Evolutionary conservation across 2,888 invertebrate genomes (phyloP), one percentile per base, ranked within the genome.

Genomic region (Cordylochernes scorpioides): DNA sequence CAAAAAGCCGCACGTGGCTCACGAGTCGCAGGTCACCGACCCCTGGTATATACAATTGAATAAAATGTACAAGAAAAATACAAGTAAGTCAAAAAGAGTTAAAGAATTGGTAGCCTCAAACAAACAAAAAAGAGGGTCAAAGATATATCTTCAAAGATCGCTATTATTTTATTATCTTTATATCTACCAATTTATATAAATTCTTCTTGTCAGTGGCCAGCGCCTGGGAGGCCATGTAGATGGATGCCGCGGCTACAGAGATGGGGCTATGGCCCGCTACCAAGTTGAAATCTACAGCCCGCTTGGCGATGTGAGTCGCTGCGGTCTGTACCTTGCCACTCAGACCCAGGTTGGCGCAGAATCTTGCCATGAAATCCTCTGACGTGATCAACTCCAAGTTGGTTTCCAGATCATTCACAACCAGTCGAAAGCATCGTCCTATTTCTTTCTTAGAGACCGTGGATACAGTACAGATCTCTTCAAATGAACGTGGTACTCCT

Each of bases 391-490:
- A 66, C 49, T 91, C 88, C 5, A 97, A 86, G 17, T 78, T 88
- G 0, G 94, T 97, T 52, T 91, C 86, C 29, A 97, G 58, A 0
- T 82, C 86, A 52, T 88, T 88, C 21, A 94, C 59, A 35, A 97
- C 97, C 24, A 94, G 55, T 49, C 94, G 94, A 55, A 97, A 99
- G 51, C 94, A 94, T 41, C 91, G 61, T 1, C 97, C 97, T 34
- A 97, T 97, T 59, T 99, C 97, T 47, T 94, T 88, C 58, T 97
- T 97, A 47, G 91, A 88, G 33, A 97, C 84, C 60, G 84, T 86
- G 49, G 91, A 91, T 28, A 94, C 86, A 0, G 94, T 94, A 54
- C 94, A 97, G 36, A 99, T 94, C 63, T 97, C n/a, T 35, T 43
- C 42, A 53, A 99, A 97, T 8, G 97, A 94, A 42, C 97, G 67